A percentile compares a stretch with the other conserved stretches of the same genome.
phyloP scores from a whole-genome alignment of 2,888 invertebrate genomes.

The Cinara cedri region DNA sequence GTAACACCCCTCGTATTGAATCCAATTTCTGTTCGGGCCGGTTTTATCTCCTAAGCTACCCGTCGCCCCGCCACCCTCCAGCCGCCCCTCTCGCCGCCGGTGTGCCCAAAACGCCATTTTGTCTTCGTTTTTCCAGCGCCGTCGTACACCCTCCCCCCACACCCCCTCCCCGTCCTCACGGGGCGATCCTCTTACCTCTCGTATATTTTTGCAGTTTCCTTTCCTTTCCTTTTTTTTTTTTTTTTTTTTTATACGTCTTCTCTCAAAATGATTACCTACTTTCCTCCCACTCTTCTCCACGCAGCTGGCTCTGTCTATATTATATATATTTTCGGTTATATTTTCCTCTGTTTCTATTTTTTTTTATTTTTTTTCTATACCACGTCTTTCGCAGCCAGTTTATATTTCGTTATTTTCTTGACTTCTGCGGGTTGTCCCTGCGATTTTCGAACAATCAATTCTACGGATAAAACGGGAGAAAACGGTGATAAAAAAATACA shows the following conservation, averaged over 20 bases:
- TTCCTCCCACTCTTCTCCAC: neutral
- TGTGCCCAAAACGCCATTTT: conserved; percentile 49
- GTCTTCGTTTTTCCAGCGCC: conserved; percentile 21
- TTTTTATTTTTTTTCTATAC: neutral
- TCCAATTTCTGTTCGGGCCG: conserved; percentile 55
- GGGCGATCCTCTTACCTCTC: neutral
- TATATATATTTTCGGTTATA: too few species aligned
- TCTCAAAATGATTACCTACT: conserved; percentile 43
- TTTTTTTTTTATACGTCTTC: conserved; percentile 35
- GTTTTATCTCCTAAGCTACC: conserved; percentile 51
- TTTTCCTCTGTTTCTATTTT: neutral
- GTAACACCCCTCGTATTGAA: conserved; percentile 55
- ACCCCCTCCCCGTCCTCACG: too few species aligned
- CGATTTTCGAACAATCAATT: conserved; percentile 55
- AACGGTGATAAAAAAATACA: conserved; percentile 11
- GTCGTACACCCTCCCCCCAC: neutral
- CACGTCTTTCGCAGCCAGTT: conserved; percentile 48
- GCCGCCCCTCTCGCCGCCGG: neutral
- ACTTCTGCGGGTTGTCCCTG: conserved; percentile 53
- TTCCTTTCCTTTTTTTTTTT: conserved; percentile 7
- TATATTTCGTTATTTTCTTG: conserved; percentile 55
- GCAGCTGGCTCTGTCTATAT: neutral
- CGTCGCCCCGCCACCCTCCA: neutral
- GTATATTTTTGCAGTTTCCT: too few species aligned
- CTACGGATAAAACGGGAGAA: conserved; percentile 23